phyloP scores from a whole-genome alignment of 2,888 invertebrate species.

The Phymatocera aterrima region DNA sequence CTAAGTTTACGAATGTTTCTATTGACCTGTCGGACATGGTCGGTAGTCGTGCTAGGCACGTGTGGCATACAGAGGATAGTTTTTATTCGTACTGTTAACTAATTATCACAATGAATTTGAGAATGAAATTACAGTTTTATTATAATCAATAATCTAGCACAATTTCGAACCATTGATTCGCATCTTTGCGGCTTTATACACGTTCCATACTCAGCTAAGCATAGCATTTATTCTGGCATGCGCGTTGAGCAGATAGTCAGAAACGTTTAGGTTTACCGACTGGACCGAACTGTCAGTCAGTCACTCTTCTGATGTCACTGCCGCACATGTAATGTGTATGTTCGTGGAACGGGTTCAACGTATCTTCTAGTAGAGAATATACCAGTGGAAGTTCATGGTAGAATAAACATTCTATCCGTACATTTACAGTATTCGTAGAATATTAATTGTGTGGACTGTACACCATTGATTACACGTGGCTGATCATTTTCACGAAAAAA shows the following conservation, averaged over 20 bases:
- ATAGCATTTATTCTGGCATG: not conserved
- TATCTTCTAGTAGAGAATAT: not conserved
- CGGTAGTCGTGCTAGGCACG: not conserved
- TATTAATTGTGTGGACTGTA: slow-evolving; percentile 10
- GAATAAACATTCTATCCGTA: not conserved
- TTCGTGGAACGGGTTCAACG: slow-evolving; percentile 14
- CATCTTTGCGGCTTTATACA: too few relatives aligned
- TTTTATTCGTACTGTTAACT: not conserved
- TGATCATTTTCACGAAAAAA: not conserved
- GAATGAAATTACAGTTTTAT: not conserved
- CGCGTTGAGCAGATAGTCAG: not conserved
- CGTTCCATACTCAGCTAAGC: not conserved
- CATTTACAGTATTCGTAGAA: not conserved
- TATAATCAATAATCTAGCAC: not conserved
- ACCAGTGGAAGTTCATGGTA: not conserved
- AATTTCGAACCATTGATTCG: slow-evolving; percentile 4
- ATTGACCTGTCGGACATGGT: too few relatives aligned
- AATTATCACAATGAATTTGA: not conserved
- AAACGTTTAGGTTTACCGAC: slow-evolving; percentile 39
- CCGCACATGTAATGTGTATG: slow-evolving; percentile 35
- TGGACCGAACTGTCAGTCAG: slow-evolving; percentile 37
- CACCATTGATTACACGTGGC: not conserved
- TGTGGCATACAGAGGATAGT: not conserved
- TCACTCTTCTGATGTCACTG: slow-evolving; percentile 27
- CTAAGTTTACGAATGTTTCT: too few relatives aligned